A percentile compares a stretch with the other conserved stretches of the same genome.
Evolutionary conservation across 2,888 invertebrate species (phyloP).

Genomic region (Cybosia mesomella): DNA sequence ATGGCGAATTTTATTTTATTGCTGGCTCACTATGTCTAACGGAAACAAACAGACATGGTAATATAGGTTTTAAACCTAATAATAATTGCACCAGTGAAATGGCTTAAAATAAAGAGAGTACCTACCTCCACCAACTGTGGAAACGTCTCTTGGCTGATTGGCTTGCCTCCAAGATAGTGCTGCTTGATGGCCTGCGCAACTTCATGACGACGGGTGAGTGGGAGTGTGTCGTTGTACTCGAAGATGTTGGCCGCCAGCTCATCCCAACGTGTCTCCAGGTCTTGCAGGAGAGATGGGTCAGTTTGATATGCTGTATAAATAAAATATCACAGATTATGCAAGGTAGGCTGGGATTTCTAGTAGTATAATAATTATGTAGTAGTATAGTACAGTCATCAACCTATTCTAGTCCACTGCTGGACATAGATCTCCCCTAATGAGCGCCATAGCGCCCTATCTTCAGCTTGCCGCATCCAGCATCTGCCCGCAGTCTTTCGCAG

Average conservation of each 20-base stretch:
- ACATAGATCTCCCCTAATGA: no score
- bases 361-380: no score
- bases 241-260: constrained; percentile 87
- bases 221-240: constrained; percentile 88
- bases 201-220: constrained; percentile 70
- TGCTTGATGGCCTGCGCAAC: constrained; percentile 85
- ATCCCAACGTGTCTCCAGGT: constrained; percentile 87
- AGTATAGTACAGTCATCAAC: no score
- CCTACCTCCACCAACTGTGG: constrained; percentile 69
- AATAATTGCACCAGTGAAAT: no score
- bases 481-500: no score
- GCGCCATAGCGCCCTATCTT: no score
- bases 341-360: not conserved
- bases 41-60: no score
- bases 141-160: constrained; percentile 82
- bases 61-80: no score
- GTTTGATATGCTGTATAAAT: constrained; percentile 65
- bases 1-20: no score
- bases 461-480: no score
- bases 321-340: not conserved
- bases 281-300: constrained; percentile 75
- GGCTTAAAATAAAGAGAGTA: not conserved
- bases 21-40: no score
- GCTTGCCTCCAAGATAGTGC: constrained; percentile 84
- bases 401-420: no score